Evolutionary conservation across 92 coral and sea anemone species (phyloP).

Genomic region (Porites rus): DNA sequence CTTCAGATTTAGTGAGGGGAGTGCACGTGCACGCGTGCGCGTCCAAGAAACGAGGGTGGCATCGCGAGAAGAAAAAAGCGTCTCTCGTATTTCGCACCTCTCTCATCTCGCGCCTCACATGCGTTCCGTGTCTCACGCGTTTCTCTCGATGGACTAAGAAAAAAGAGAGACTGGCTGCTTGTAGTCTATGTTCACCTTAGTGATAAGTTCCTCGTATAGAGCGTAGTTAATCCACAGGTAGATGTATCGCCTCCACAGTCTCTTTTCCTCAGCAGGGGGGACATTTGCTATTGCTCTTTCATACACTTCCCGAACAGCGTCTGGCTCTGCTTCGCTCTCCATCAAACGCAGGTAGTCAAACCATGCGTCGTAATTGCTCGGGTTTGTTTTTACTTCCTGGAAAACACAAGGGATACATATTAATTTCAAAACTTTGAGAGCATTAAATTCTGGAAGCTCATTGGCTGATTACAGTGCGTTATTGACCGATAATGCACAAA

Average conservation of each 20-base stretch:
- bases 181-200: conserved; percentile 67
- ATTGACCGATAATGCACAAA: too few relatives aligned
- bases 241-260: conserved; percentile 96
- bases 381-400: conserved; percentile 93
- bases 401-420: not conserved
- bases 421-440: not conserved
- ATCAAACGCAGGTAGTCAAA: conserved; percentile 96
- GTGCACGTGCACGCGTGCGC: too few relatives aligned
- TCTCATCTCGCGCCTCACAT: too few relatives aligned
- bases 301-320: conserved; percentile 89
- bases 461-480: too few relatives aligned
- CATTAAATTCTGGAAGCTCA: not conserved
- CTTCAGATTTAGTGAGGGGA: too few relatives aligned
- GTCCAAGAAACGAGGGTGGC: too few relatives aligned
- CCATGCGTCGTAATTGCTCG: conserved; percentile 98
- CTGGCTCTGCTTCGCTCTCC: conserved; percentile 90
- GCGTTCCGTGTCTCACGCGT: too few relatives aligned
- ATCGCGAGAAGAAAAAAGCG: too few relatives aligned
- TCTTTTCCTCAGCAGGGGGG: conserved; percentile 95
- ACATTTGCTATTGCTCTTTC: conserved; percentile 95
- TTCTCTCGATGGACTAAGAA: too few relatives aligned
- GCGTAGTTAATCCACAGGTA: conserved; percentile 99
- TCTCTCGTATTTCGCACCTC: too few relatives aligned
- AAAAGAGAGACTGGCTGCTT: not conserved
- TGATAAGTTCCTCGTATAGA: conserved; percentile 89